A percentile compares a stretch with the other conserved stretches of the same genome.
Evolutionary conservation across 2,113 vertebrate species (phyloP).

Genomic region (Gasterosteus aculeatus): DNA sequence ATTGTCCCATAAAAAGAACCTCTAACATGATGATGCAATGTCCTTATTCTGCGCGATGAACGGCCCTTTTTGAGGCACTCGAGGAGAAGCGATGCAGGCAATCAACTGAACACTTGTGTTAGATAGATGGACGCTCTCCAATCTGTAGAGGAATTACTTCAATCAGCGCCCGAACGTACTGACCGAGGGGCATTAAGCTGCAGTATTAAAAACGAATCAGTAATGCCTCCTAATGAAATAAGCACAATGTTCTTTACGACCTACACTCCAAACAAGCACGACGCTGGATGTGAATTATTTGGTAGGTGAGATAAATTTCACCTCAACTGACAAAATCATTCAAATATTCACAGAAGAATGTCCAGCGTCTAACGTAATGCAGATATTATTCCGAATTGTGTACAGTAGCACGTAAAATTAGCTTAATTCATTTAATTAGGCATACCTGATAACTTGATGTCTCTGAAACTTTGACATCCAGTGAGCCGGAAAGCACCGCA

Average conservation of each 20-base stretch:
- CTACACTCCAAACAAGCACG: not conserved
- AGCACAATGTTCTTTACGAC: slow-evolving; percentile 1
- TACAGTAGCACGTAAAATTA: not conserved
- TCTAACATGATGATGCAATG: slow-evolving; percentile 7
- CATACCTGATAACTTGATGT: slow-evolving; percentile 94
- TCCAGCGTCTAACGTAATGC: not conserved
- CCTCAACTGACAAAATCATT: not conserved
- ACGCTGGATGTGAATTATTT: not conserved
- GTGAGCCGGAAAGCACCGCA: slow-evolving; percentile 92
- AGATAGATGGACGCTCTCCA: slow-evolving; percentile 16
- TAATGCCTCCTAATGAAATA: not conserved
- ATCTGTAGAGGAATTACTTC: slow-evolving; percentile 36
- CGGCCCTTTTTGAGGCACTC: slow-evolving; percentile 6
- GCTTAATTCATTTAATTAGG: not conserved
- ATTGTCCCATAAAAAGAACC: not conserved
- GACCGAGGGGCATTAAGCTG: not conserved
- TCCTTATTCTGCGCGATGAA: slow-evolving; percentile 3
- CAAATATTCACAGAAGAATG: not conserved
- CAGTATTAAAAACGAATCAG: slow-evolving; percentile 15
- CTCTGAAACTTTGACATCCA: slow-evolving; percentile 97
- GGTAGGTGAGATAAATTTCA: slow-evolving; percentile 7
- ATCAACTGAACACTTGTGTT: slow-evolving; percentile 40
- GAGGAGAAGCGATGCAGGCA: slow-evolving; percentile 27
- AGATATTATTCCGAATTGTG: not conserved
- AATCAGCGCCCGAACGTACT: slow-evolving; percentile 34